A percentile compares a stretch with the other conserved stretches of the same genome.
Conservation (phyloP, 1,140 invertebrate species). For the Papilio machaon region DNA sequence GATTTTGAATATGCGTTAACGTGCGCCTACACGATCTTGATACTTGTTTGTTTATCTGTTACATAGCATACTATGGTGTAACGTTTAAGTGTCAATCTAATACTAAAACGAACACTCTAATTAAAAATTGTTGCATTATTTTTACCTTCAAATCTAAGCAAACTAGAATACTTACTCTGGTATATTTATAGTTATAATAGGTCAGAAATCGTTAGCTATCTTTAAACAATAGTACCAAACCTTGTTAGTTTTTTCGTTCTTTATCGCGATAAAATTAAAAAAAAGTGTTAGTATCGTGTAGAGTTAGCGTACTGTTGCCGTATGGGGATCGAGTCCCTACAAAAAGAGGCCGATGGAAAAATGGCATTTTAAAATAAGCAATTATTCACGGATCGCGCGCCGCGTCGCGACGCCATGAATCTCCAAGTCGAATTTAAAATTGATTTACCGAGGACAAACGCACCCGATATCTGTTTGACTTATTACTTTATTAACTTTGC, state of each 20-base stretch:
- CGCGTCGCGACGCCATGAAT: constrained; percentile 49
- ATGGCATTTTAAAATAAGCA: constrained; percentile 69
- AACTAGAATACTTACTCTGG: background rate
- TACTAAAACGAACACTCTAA: too few relatives aligned
- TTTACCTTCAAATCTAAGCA: background rate
- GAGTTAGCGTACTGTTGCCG: background rate
- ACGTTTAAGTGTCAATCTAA: background rate
- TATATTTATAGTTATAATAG: too few relatives aligned
- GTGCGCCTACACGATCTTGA: constrained; percentile 15
- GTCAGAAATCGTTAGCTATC: too few relatives aligned
- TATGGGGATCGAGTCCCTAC: constrained; percentile 37
- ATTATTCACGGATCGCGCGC: constrained; percentile 73
- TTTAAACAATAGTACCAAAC: too few relatives aligned
- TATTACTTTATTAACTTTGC: constrained; percentile 57
- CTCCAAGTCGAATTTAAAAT: constrained; percentile 62
- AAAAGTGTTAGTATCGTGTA: constrained; percentile 8
- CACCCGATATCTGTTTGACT: constrained; percentile 67
- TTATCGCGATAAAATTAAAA: background rate
- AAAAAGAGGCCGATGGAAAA: constrained; percentile 49
- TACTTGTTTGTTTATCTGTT: constrained; percentile 22
- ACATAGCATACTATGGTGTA: background rate
- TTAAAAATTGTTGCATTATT: too few relatives aligned
- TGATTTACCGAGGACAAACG: constrained; percentile 72
- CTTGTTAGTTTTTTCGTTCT: background rate
- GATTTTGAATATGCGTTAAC: constrained; percentile 37